Percentiles rank a stretch among this genome's conserved stretches.
Conservation (phyloP, 2,888 invertebrate genomes). For the Microplitis manilae region DNA sequence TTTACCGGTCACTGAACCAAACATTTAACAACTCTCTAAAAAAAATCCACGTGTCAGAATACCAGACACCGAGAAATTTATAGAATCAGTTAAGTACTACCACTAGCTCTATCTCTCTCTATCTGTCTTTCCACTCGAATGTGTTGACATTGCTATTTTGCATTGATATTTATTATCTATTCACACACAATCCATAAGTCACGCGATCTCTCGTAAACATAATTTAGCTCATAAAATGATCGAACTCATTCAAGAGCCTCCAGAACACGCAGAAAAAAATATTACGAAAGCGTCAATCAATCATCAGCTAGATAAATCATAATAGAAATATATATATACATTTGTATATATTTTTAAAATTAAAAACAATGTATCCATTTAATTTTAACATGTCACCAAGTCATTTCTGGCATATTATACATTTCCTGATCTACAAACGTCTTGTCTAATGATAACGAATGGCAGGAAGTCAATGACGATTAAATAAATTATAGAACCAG, state of each 20-base stretch:
- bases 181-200: slow-evolving; percentile 46
- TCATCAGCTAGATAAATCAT: too few species aligned
- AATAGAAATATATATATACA: background rate
- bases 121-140: background rate
- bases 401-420: background rate
- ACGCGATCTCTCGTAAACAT: slow-evolving; percentile 50
- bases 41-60: slow-evolving; percentile 20
- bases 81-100: slow-evolving; percentile 39
- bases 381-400: background rate
- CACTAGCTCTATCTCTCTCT: slow-evolving; percentile 33
- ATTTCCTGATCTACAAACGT: slow-evolving; percentile 42
- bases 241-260: background rate
- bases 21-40: background rate
- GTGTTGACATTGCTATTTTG: slow-evolving; percentile 46
- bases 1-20: slow-evolving; percentile 17
- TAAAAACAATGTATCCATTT: background rate
- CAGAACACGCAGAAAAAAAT: too few species aligned
- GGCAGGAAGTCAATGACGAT: slow-evolving; percentile 46
- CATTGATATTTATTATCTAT: slow-evolving; percentile 55
- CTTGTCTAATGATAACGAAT: slow-evolving; percentile 51
- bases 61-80: slow-evolving; percentile 17
- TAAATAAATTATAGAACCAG: background rate
- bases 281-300: too few species aligned
- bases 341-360: background rate
- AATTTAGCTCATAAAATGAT: background rate